Conservation (phyloP, 2,888 invertebrate species). For the Eristalis pertinax region DNA sequence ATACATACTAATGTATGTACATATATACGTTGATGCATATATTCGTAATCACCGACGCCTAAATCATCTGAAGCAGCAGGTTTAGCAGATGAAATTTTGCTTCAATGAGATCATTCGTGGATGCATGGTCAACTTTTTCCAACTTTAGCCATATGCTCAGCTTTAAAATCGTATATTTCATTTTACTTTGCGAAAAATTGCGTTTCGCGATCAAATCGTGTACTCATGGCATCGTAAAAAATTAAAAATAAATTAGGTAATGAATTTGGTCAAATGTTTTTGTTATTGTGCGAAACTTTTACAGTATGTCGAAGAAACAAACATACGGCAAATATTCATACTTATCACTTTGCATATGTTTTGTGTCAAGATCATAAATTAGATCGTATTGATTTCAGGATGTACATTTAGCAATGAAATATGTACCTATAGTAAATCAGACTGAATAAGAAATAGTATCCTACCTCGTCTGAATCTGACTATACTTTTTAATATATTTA, state of each 20-base stretch:
- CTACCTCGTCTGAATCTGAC: no score
- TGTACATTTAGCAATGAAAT: no score
- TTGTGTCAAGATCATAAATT: neutral
- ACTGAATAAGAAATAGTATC: no score
- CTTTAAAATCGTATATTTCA: constrained; percentile 28
- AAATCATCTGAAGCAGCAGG: constrained; percentile 28
- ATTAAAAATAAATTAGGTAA: constrained; percentile 49
- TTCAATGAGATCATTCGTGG: constrained; percentile 67
- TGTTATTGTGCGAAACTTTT: constrained; percentile 10
- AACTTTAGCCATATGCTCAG: constrained; percentile 51
- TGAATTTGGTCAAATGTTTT: constrained; percentile 10
- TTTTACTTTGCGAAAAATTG: constrained; percentile 45
- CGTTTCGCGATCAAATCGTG: constrained; percentile 24
- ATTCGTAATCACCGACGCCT: constrained; percentile 1
- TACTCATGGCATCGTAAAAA: constrained; percentile 20
- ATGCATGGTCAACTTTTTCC: constrained; percentile 56
- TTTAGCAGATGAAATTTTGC: constrained; percentile 54
- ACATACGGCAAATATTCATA: neutral
- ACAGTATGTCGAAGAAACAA: constrained; percentile 23
- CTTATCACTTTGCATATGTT: neutral
- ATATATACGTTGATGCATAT: constrained; percentile 11
- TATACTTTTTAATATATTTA: no score
- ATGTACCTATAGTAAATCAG: no score
- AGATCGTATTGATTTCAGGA: no score
- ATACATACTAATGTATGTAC: neutral